phyloP scores from a whole-genome alignment of 1,140 invertebrate genomes.

The Periplaneta americana region DNA sequence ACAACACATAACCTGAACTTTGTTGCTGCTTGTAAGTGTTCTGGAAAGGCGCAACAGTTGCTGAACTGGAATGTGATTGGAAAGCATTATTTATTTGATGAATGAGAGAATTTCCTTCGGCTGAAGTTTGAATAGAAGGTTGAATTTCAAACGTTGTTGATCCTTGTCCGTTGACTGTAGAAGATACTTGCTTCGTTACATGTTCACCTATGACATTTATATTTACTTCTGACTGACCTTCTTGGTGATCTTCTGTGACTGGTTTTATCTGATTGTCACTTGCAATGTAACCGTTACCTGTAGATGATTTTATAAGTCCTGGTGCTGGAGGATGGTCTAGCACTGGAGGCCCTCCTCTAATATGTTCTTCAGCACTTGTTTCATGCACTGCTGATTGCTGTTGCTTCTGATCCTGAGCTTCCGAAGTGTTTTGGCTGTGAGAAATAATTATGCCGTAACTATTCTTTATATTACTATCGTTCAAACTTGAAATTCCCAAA shows the following conservation, averaged over 20 bases:
- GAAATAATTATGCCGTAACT: background rate
- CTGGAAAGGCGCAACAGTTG: background rate
- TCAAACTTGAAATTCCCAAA: background rate
- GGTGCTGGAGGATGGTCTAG: background rate
- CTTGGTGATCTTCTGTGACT: background rate
- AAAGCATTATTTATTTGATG: constrained; percentile 7
- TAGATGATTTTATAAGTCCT: background rate
- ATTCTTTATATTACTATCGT: background rate
- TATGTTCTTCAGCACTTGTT: background rate
- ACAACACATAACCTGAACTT: background rate
- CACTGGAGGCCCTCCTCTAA: background rate
- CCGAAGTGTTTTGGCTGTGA: background rate
- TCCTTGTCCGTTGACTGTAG: background rate
- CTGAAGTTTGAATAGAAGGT: constrained; percentile 10
- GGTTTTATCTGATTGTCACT: background rate
- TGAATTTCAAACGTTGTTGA: background rate
- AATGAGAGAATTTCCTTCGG: constrained; percentile 6
- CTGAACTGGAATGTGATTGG: background rate
- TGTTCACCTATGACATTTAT: background rate
- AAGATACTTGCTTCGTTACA: background rate
- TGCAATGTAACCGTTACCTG: background rate
- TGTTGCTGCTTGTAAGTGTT: background rate
- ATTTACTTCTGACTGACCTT: too few relatives aligned
- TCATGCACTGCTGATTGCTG: background rate
- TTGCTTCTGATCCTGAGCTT: background rate